Conservation (phyloP, 2,113 vertebrate species). For the Hiodon tergisus region DNA sequence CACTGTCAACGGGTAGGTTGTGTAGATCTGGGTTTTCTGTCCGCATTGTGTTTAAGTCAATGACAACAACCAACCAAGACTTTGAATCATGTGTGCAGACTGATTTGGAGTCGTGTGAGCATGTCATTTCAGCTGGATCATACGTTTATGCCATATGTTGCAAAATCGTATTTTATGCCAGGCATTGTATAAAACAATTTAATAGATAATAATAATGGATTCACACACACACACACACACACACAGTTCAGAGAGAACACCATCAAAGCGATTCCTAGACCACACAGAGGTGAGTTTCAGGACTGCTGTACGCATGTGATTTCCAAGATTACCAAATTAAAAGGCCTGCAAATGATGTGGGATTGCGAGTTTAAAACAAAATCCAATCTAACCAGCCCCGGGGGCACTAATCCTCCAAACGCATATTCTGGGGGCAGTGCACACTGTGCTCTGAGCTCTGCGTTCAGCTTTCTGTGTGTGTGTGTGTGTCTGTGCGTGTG, state of each 20-base stretch:
- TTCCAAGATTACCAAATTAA: background rate
- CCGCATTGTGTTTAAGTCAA: no score
- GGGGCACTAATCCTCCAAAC: constrained; percentile 12
- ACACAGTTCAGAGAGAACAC: background rate
- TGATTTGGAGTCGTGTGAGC: no score
- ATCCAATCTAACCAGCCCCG: background rate
- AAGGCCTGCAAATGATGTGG: background rate
- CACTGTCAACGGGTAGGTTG: no score
- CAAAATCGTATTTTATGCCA: background rate
- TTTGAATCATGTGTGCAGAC: no score
- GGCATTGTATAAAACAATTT: no score
- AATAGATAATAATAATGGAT: background rate
- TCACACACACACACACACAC: background rate
- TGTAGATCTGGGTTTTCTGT: no score
- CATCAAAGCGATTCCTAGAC: background rate
- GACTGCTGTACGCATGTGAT: background rate
- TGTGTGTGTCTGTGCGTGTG: no score
- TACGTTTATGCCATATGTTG: background rate
- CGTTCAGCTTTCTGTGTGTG: no score
- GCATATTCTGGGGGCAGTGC: constrained; percentile 11
- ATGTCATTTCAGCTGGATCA: no score
- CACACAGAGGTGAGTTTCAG: background rate
- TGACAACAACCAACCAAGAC: no score
- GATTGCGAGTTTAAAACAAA: background rate
- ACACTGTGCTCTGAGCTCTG: constrained; percentile 16